Conservation (phyloP, 2,113 vertebrate species). For the Trogon melanurus region DNA sequence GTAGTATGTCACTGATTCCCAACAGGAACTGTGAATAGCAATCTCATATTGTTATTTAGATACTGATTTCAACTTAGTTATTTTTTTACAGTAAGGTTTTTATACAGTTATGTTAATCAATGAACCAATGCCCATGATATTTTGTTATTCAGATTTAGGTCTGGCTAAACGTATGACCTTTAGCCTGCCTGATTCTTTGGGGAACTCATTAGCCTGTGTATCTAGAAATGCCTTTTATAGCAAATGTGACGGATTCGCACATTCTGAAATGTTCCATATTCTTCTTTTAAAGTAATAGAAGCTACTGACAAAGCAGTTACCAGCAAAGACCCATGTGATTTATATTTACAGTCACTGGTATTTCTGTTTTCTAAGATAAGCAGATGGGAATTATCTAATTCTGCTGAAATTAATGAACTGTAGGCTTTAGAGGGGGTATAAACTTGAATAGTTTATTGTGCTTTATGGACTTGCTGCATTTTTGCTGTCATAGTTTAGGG, state of each 20-base stretch:
- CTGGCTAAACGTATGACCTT: constrained; percentile 17
- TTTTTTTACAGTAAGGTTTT: neutral
- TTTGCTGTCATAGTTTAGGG: neutral
- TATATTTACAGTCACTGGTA: neutral
- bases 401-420: neutral
- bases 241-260: neutral
- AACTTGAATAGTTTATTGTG: neutral
- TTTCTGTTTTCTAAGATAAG: neutral
- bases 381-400: neutral
- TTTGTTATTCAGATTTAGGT: neutral
- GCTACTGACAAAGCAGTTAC: neutral
- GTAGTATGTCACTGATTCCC: neutral
- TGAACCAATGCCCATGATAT: neutral
- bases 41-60: neutral
- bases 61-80: neutral
- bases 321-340: neutral
- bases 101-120: neutral
- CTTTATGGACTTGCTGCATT: neutral
- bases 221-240: neutral
- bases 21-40: neutral
- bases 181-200: neutral
- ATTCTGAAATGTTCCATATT: neutral
- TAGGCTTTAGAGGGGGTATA: neutral
- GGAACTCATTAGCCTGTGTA: constrained; percentile 36
- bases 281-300: neutral